These are phyloP conservation scores for Oscheius sp. DNA, from an alignment of 2,888 invertebrate species.

Conservation along the genomic window DNA sequence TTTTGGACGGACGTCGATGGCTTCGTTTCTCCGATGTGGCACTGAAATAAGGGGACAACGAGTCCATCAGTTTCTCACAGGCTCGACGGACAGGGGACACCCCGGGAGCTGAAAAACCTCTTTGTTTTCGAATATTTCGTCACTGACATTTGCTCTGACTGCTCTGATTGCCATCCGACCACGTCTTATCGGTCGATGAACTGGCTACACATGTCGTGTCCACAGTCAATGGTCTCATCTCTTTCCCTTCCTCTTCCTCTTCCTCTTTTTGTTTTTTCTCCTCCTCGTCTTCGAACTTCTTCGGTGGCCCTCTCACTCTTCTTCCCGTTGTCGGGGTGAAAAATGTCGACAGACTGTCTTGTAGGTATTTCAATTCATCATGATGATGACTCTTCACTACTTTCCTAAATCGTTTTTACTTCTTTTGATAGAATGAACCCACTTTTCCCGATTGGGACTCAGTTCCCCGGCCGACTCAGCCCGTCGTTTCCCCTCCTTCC, in stretches of 20 bases:
- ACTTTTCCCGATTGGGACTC: no score
- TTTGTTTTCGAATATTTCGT: neutral
- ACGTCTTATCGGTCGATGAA: neutral
- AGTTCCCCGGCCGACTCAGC: neutral
- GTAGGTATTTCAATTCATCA: constrained; percentile 13
- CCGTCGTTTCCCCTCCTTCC: neutral
- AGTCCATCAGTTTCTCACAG: constrained; percentile 47
- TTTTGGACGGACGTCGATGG: constrained; percentile 13
- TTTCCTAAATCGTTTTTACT: neutral
- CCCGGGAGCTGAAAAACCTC: constrained; percentile 8
- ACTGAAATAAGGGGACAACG: constrained; percentile 57
- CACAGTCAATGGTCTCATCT: constrained; percentile 10
- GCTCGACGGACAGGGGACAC: constrained; percentile 40
- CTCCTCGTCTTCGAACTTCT: constrained; percentile 31
- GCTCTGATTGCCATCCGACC: no score
- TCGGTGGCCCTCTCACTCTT: constrained; percentile 11
- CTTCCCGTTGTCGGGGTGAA: constrained; percentile 48
- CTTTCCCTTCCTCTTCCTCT: neutral
- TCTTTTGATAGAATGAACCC: no score
- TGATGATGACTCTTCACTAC: neutral
- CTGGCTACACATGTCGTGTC: neutral
- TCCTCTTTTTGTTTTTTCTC: constrained; percentile 15
- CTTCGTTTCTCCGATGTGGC: constrained; percentile 48
- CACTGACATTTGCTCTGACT: neutral
- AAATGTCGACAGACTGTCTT: constrained; percentile 49